Evolutionary conservation across 2,797 vertebrate genomes (phyloP), one percentile per base, ranked within the genome.

Genomic region (Ataeniobius toweri): DNA sequence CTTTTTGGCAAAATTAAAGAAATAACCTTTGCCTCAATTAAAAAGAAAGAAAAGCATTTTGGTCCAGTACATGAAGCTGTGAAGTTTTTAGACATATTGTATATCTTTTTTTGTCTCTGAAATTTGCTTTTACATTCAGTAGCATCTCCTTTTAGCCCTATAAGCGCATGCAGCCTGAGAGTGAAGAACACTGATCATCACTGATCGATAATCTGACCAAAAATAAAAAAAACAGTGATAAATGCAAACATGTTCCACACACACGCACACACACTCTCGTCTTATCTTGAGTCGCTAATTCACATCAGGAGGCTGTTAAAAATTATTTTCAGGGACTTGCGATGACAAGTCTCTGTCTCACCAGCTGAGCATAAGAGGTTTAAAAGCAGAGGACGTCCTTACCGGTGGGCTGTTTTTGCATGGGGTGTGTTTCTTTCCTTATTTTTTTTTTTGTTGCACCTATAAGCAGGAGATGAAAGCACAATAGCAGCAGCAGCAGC

Each of bases 141-240:
- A 95, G 93, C 92, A 93, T 94, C 93, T 94, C 89, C 89, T 91
- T 85, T 76, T 91, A 94, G 93, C 92, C 92, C 94, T 94, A 91
- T 83, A 93, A 94, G 94, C 93, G 87, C 95, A 96, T 96, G 95
- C 95, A 96, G 94, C 93, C 94, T 92, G 89, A 92, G 89, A 93
- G 91, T 89, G 84, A 84, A 85, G 85, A 88, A 85, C 50, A 59
- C 7, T 72, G 41, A 85, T 69, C 46, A 76, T 77, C 75, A 76
- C 85, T 50, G 24, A 3, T 50, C 56, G 67, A 50, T 51, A 80
- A 85, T 85, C 56, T 58, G 56, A 81, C 50, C 50, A 55, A 74
- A 74, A 74, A 50, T 39, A 71, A 20, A 31, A 65, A 24, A 18
- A 80, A 89, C 92, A 76, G 71, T 77, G 74, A 80, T 65, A 55